Conservation (phyloP, 2,113 vertebrate species). For the Myotis lucifugus region DNA sequence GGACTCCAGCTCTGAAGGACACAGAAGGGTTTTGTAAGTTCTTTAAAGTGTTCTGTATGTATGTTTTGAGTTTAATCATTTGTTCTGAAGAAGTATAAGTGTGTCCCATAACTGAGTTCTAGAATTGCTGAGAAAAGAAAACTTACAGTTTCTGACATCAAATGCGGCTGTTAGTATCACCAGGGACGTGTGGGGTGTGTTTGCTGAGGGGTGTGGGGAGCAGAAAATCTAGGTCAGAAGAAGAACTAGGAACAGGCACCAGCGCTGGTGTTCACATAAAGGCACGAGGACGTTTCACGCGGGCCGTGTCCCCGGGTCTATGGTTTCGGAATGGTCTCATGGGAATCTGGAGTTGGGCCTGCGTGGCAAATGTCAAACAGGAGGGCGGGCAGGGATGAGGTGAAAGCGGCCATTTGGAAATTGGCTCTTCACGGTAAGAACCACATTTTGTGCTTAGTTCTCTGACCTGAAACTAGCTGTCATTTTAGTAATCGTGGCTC, state of each 20-base stretch:
- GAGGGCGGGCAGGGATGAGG: conserved; percentile 11
- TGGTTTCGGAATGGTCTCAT: background rate
- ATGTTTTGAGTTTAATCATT: conserved; percentile 59
- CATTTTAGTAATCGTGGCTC: conserved; percentile 55
- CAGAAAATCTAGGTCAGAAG: conserved; percentile 72
- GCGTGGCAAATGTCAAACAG: conserved; percentile 5
- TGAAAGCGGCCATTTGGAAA: conserved; percentile 43
- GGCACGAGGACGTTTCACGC: background rate
- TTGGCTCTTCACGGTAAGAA: background rate
- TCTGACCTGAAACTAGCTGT: conserved; percentile 57
- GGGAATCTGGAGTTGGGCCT: background rate
- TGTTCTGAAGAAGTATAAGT: conserved; percentile 55
- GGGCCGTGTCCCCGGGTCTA: background rate
- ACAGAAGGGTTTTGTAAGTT: conserved; percentile 47
- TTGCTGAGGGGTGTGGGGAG: background rate
- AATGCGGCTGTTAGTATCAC: conserved; percentile 46
- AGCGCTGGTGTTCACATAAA: background rate
- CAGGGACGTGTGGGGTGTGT: background rate
- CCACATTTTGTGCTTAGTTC: background rate
- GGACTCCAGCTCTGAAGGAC: conserved; percentile 55
- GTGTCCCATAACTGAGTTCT: conserved; percentile 60
- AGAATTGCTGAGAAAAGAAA: conserved; percentile 71
- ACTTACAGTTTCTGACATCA: conserved; percentile 57
- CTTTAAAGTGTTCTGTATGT: conserved; percentile 53
- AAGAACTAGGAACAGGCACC: background rate